Percentiles rank a stretch among this genome's conserved stretches.
Conservation (phyloP, 2,797 vertebrate species). For the Sternotherus odoratus region DNA sequence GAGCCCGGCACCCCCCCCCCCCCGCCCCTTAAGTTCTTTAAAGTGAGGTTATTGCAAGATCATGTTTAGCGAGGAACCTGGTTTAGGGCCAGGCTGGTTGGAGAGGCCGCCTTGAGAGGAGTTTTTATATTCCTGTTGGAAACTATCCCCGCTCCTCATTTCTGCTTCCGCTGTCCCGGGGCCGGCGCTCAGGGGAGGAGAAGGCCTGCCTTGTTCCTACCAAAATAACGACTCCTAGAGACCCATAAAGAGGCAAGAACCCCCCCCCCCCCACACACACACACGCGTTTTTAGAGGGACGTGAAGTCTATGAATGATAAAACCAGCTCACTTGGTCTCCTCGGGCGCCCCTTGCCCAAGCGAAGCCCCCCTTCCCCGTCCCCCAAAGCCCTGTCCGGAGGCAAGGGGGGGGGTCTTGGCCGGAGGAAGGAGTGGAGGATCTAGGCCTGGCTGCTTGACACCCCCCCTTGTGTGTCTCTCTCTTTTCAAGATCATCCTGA, state of each 20-base stretch:
- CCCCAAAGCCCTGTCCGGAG: neutral
- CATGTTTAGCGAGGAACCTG: conserved; percentile 69
- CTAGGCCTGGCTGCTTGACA: accelerated
- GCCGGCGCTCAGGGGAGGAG: conserved; percentile 65
- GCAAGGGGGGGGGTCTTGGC: neutral
- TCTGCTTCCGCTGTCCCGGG: conserved; percentile 57
- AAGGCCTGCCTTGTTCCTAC: conserved; percentile 28
- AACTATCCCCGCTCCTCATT: conserved; percentile 10
- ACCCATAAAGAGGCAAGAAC: neutral
- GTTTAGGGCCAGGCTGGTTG: conserved; percentile 65
- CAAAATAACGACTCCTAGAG: neutral
- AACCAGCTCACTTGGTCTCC: neutral
- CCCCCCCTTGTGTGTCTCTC: neutral
- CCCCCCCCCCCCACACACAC: no score
- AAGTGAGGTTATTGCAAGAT: neutral
- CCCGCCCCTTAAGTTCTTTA: neutral
- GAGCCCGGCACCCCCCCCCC: neutral
- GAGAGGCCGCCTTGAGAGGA: conserved; percentile 63
- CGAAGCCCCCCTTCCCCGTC: neutral
- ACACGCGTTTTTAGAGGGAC: neutral
- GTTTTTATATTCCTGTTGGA: conserved; percentile 45
- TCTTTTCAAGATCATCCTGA: conserved; percentile 93
- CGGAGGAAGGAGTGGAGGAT: neutral
- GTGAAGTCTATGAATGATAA: neutral
- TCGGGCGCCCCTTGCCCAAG: neutral